Conservation (phyloP, 2,888 invertebrate genomes). For the Drepanosiphum platanoidis region DNA sequence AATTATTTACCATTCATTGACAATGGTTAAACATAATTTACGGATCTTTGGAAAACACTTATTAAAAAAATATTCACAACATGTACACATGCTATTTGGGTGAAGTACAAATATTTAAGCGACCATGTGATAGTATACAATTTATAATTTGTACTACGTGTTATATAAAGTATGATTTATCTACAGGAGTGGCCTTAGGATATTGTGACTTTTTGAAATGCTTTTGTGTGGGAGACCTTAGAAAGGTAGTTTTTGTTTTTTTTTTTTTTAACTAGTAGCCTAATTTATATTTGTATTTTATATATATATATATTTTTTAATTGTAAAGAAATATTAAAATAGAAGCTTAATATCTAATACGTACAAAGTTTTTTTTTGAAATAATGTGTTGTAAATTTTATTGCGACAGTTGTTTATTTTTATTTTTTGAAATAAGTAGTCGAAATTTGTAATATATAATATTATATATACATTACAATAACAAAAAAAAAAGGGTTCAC, state of each 20-base stretch:
- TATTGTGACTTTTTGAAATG: conserved; percentile 47
- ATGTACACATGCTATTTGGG: conserved; percentile 5
- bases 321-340: conserved; percentile 50
- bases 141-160: conserved; percentile 30
- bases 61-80: conserved; percentile 5
- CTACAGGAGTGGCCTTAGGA: conserved; percentile 48
- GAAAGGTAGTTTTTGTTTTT: conserved; percentile 28
- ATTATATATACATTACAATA: background rate
- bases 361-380: conserved; percentile 45
- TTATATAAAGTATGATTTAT: conserved; percentile 25
- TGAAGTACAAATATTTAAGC: conserved; percentile 39
- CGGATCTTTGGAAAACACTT: conserved; percentile 12
- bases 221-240: conserved; percentile 41
- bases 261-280: conserved; percentile 39
- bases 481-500: conserved; percentile 2
- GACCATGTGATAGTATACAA: conserved; percentile 50
- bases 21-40: background rate
- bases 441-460: conserved; percentile 34
- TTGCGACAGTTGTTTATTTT: conserved; percentile 22
- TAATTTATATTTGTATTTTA: conserved; percentile 58
- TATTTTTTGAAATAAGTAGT: conserved; percentile 13
- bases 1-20: background rate
- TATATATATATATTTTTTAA: conserved; percentile 50
- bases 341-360: conserved; percentile 51
- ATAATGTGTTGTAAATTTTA: conserved; percentile 27